Evolutionary conservation across 2,113 vertebrate species (phyloP), one percentile per base, ranked within the genome.

Genomic region (Gymnorhina tibicen): DNA sequence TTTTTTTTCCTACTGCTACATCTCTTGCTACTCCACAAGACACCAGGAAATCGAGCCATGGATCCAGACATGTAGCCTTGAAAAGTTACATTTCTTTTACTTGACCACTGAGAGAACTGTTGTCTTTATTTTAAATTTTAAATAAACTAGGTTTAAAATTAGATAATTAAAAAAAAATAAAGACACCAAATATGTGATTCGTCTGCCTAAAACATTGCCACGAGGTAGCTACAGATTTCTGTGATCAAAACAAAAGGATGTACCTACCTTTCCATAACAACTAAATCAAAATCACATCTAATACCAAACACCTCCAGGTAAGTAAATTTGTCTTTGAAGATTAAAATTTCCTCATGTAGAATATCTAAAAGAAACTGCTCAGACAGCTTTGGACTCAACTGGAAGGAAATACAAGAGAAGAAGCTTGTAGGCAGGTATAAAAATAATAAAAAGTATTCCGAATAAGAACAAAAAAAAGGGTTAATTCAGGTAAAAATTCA

Each of bases 21-120:
- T 23, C 9, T 69, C 23, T 32, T 50, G 20, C 4, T 69, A 17
- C 1, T 27, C 56, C 8, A 11, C 4, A 37, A 55, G 20, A 27
- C 6, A n/a, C 2, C 7, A 50, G 7, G 2, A 60, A 75, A 75
- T 50, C 37, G 33, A 83, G 3, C 12, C 35, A 23, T 12, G 11
- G n/a, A n/a, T n/a, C n/a, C n/a, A 52, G 6, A 17, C 11, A 55
- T 4, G 28, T 1, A 52, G 3, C 1, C 11, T 28, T 17, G 4
- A 44, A 53, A 87, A 75, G 12, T 22, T 5, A 4, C 8, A 42
- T 81, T 81, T 55, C 5, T 56, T 80, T 85, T 53, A 13, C 16
- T 23, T 91, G 27, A 50, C 2, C 13, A 15, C 22, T 21, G 44
- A 23, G 7, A 26, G 1, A 66, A 41, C 3, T 17, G 4, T 27